Evolutionary conservation across 2,113 vertebrate genomes (phyloP).

Genomic region (Centropristis striata): DNA sequence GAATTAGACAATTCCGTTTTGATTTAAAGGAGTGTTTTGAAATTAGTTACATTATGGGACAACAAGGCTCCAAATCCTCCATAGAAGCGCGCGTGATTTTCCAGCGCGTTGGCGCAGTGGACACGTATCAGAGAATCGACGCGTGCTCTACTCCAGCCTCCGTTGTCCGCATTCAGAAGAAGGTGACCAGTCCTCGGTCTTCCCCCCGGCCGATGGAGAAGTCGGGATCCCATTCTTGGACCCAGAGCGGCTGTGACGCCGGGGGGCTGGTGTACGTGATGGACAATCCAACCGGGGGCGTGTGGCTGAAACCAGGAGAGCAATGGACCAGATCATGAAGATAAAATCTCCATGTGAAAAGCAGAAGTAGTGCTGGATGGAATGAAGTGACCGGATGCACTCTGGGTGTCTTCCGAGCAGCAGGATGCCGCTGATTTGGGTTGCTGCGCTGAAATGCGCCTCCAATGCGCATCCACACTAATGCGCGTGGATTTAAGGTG

Average conservation of each 20-base stretch:
- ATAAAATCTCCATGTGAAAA: neutral
- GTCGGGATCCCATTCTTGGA: constrained; percentile 35
- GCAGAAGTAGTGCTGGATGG: neutral
- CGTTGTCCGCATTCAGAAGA: constrained; percentile 59
- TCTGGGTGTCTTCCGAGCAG: neutral
- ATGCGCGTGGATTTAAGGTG: neutral
- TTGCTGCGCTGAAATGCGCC: neutral
- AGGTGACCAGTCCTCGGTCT: constrained; percentile 5
- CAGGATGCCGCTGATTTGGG: constrained; percentile 7
- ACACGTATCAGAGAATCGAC: constrained; percentile 46
- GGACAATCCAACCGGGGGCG: constrained; percentile 84
- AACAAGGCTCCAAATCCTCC: constrained; percentile 74
- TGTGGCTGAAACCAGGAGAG: constrained; percentile 81
- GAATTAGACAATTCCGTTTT: neutral
- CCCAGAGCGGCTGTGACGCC: constrained; percentile 52
- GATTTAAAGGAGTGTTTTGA: neutral
- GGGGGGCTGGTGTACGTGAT: constrained; percentile 81
- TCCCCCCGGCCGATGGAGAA: constrained; percentile 10
- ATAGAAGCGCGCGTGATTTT: constrained; percentile 64
- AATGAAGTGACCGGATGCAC: constrained; percentile 13
- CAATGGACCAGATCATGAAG: constrained; percentile 72
- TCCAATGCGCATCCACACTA: neutral
- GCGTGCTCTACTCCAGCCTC: constrained; percentile 23
- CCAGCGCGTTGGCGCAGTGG: constrained; percentile 35
- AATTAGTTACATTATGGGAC: constrained; percentile 74